phyloP scores from a whole-genome alignment of 2,797 vertebrate species.

The Spinibarbus caldwelli region DNA sequence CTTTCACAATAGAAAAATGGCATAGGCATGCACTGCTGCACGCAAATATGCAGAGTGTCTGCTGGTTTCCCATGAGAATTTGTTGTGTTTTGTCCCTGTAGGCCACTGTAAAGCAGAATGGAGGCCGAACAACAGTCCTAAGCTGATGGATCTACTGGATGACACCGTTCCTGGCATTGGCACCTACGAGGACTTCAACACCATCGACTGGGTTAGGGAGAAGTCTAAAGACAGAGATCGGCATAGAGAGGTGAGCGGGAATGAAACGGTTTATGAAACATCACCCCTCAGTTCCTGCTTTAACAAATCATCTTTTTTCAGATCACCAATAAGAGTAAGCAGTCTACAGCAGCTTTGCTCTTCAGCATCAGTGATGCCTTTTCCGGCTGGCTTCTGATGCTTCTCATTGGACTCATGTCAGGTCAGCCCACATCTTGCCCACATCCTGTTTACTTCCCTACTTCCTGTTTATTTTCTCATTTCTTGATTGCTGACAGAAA shows the following conservation, averaged over 20 bases:
- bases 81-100: slow-evolving; percentile 63
- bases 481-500: not conserved
- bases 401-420: slow-evolving; percentile 92
- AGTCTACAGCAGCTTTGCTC: slow-evolving; percentile 87
- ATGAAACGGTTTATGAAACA: not conserved
- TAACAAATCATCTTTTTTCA: slow-evolving; percentile 59
- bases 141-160: slow-evolving; percentile 89
- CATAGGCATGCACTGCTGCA: not conserved
- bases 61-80: not conserved
- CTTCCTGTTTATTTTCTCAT: not conserved
- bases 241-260: slow-evolving; percentile 87
- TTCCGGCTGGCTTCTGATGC: slow-evolving; percentile 96
- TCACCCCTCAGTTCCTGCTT: not conserved
- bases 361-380: slow-evolving; percentile 91
- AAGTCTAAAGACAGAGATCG: slow-evolving; percentile 94
- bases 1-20: slow-evolving; percentile 17
- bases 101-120: slow-evolving; percentile 72
- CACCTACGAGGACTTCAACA: slow-evolving; percentile 97
- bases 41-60: not conserved
- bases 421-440: slow-evolving; percentile 74
- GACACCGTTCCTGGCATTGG: slow-evolving; percentile 89
- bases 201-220: slow-evolving; percentile 97
- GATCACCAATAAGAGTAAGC: slow-evolving; percentile 91
- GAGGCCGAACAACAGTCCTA: slow-evolving; percentile 61
- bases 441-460: no score